Base-by-base conservation (phyloP, 2,113 vertebrate species). In the Thinocorus orbignyianus region DNA sequence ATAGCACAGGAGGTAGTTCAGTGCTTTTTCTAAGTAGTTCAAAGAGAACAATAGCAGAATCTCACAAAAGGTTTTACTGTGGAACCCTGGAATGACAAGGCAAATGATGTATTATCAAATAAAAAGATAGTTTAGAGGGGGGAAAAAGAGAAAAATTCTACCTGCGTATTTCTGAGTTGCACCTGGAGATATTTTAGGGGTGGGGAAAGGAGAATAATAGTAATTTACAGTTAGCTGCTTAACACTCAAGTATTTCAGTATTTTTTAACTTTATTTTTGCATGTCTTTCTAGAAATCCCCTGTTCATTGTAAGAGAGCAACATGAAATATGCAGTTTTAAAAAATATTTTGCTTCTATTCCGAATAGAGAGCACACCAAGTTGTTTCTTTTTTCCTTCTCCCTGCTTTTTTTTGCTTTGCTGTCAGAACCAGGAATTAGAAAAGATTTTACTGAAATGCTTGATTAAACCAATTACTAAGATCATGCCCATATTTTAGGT, bases 21-120 rank as follows among this genome's bases (percentile, higher is more conserved):
- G 70, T 92, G 93, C 87, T 92, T 97, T 94, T 92, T 92, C 86
- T 83, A 91, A 97, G 96, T 97, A 95, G 81, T 97, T 97, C 92
- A 74, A 51, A 81, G 95, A 98, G 97, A 98, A 98, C 97, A 98
- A 98, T 98, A 92, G 95, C 80, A 90, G 74, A 95, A 96, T 86
- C 65, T 79, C 80, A 95, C 92, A 96, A 95, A 97, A 96, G 96
- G 82, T 73, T 95, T 97, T 81, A 81, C 90, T 96, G 4, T 57
- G 93, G 89, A 97, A 91, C 80, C 80, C 73, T 49, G 78, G 69
- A 37, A 86, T 90, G 74, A 86, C 81, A 91, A 91, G 84, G 64
- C 39, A 80, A 93, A 72, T 90, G 81, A 94, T 93, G 71, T 83
- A 79, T 64, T 95, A 78, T 90, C 92, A 92, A 92, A 95, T 86